These are phyloP conservation scores for Camponotus floridanus DNA, from an alignment of 1,140 invertebrate genomes.

Conservation along the genomic window DNA sequence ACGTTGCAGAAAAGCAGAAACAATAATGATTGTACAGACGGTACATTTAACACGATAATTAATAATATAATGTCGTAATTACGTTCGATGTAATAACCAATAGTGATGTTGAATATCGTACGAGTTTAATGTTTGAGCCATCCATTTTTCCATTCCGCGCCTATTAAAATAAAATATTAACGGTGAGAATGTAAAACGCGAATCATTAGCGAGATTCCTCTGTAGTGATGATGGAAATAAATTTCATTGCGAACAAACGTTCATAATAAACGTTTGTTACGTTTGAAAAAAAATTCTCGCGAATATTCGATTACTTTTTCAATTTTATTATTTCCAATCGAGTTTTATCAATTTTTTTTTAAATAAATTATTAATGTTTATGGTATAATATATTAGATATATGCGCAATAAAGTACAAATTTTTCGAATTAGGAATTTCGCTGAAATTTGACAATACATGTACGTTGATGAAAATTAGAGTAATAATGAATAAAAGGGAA, in stretches of 20 bases:
- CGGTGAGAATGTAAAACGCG: slow-evolving; percentile 23
- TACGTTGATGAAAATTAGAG: not conserved
- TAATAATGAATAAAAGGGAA: slow-evolving; percentile 23
- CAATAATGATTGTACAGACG: slow-evolving; percentile 55
- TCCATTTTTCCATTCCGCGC: slow-evolving; percentile 59
- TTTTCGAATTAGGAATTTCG: slow-evolving; percentile 13
- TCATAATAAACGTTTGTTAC: slow-evolving; percentile 52
- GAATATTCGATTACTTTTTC: slow-evolving; percentile 51
- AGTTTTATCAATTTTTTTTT: not conserved
- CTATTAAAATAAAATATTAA: slow-evolving; percentile 65
- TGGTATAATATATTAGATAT: not conserved
- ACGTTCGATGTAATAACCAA: slow-evolving; percentile 62
- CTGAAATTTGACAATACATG: not conserved
- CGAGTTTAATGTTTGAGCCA: slow-evolving; percentile 63
- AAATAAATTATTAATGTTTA: slow-evolving; percentile 29
- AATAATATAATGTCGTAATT: slow-evolving; percentile 63
- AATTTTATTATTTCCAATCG: slow-evolving; percentile 27
- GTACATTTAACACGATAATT: slow-evolving; percentile 60
- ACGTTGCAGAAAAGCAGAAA: slow-evolving; percentile 36
- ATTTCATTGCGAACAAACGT: slow-evolving; percentile 28
- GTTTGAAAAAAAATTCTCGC: not conserved
- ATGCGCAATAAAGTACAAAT: not conserved
- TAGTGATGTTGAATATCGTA: slow-evolving; percentile 59
- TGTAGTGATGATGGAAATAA: slow-evolving; percentile 60
- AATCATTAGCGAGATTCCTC: slow-evolving; percentile 59